phyloP scores from a whole-genome alignment of 2,888 invertebrate species.

The Sminthurides aquaticus region DNA sequence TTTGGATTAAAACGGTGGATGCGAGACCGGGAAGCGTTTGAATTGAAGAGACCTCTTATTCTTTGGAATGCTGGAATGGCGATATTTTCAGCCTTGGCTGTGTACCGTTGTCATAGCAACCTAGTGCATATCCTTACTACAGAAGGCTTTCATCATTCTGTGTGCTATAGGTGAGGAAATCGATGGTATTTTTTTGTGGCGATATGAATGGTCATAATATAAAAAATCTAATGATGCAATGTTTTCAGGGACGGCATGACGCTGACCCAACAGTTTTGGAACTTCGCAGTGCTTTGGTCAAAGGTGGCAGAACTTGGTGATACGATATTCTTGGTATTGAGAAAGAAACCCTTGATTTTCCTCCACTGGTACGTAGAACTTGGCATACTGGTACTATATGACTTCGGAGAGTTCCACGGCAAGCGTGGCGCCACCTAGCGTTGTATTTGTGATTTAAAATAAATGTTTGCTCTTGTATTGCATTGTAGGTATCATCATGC shows the following conservation, averaged over 20 bases:
- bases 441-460: too few species aligned
- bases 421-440: too few species aligned
- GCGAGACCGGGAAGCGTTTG: neutral
- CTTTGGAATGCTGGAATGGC: neutral
- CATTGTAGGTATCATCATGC: conserved; percentile 38
- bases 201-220: too few species aligned
- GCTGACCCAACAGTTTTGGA: conserved; percentile 34
- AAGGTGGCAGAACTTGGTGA: conserved; percentile 37
- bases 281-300: conserved; percentile 26
- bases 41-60: neutral
- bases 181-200: too few species aligned
- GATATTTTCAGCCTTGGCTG: neutral
- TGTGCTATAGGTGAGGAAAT: neutral
- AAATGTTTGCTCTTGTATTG: too few species aligned
- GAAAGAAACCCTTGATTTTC: conserved; percentile 33
- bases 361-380: conserved; percentile 33
- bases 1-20: neutral
- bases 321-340: conserved; percentile 31
- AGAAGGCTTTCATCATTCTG: neutral
- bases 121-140: neutral
- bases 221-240: neutral
- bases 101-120: neutral
- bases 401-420: too few species aligned
- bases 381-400: too few species aligned
- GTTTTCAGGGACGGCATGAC: conserved; percentile 28